phyloP scores from a whole-genome alignment of 1,140 invertebrate genomes.

The Alviniconcha marisindica region DNA sequence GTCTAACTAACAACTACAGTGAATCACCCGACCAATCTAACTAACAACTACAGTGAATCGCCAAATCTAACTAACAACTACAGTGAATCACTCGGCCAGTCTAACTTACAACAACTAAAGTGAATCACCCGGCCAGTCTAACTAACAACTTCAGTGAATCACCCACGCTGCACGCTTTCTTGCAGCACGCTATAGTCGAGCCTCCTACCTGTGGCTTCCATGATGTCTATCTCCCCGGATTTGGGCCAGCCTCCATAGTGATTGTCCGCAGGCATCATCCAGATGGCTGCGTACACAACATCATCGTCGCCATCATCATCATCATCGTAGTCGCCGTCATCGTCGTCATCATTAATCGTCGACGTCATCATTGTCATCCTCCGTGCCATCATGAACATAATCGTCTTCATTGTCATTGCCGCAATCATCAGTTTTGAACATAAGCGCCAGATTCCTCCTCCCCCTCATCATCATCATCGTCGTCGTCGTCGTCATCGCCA shows the following conservation, averaged over 20 bases:
- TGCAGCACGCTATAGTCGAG: too few relatives aligned
- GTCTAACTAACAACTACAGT: too few relatives aligned
- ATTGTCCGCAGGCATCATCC: slow-evolving; percentile 67
- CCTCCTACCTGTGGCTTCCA: slow-evolving; percentile 69
- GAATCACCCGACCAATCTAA: too few relatives aligned
- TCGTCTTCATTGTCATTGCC: background rate
- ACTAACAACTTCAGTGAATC: too few relatives aligned
- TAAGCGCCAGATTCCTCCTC: too few relatives aligned
- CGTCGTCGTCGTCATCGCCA: background rate
- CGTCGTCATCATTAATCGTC: background rate
- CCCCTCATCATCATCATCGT: background rate
- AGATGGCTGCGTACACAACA: slow-evolving; percentile 59
- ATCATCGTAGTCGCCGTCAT: background rate
- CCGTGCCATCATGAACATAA: background rate
- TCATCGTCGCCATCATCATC: background rate
- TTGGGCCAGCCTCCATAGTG: slow-evolving; percentile 72
- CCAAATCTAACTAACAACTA: too few relatives aligned
- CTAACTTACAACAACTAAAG: too few relatives aligned
- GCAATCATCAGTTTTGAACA: too few relatives aligned
- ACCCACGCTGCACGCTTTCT: too few relatives aligned
- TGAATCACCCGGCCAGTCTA: too few relatives aligned
- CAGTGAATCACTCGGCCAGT: too few relatives aligned
- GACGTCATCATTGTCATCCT: background rate
- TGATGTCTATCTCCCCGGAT: slow-evolving; percentile 74
- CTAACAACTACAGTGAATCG: too few relatives aligned